Conservation (phyloP, 2,113 vertebrate genomes). For the Passer montanus region DNA sequence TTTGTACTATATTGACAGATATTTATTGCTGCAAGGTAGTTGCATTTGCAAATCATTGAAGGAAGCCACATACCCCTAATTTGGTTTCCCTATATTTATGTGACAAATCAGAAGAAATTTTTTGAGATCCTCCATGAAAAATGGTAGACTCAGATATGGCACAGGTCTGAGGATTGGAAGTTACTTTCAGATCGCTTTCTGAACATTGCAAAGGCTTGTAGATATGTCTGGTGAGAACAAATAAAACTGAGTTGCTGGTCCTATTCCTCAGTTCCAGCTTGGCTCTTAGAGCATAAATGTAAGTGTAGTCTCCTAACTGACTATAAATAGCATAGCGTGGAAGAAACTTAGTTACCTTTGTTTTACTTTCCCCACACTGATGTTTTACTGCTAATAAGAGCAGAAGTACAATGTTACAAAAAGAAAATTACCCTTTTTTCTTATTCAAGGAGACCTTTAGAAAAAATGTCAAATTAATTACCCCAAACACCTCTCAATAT, state of each 20-base stretch:
- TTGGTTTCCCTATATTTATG: neutral
- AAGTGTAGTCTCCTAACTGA: neutral
- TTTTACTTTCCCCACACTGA: neutral
- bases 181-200: neutral
- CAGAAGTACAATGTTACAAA: neutral
- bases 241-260: neutral
- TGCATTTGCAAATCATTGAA: neutral
- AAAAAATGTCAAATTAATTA: neutral
- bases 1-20: neutral
- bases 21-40: neutral
- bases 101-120: neutral
- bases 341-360: neutral
- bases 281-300: neutral
- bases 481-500: neutral
- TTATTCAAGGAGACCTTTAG: neutral
- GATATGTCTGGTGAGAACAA: neutral
- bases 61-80: neutral
- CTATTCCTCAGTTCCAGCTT: neutral
- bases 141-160: neutral
- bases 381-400: neutral
- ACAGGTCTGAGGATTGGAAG: neutral
- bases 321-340: neutral
- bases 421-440: neutral
- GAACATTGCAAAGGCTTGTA: neutral
- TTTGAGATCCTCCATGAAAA: neutral